Conservation (phyloP, 2,888 invertebrate genomes). For the Rhamphomyia laevipes region DNA sequence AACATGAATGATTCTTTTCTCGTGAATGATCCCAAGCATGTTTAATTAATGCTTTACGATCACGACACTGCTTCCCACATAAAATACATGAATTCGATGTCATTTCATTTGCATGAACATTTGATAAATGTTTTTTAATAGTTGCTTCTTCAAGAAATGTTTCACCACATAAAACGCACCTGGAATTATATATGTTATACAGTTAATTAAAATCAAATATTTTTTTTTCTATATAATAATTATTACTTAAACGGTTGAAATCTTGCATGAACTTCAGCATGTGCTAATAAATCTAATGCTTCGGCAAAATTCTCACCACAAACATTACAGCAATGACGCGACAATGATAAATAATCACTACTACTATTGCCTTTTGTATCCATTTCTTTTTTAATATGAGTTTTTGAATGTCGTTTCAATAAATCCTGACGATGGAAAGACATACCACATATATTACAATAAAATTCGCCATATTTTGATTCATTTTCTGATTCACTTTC, state of each 20-base stretch:
- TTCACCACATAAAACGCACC: slow-evolving; percentile 55
- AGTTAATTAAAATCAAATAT: neutral
- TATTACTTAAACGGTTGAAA: slow-evolving; percentile 41
- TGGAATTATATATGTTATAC: slow-evolving; percentile 13
- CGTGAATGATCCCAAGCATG: slow-evolving; percentile 59
- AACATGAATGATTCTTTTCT: slow-evolving; percentile 50
- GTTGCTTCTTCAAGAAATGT: slow-evolving; percentile 49
- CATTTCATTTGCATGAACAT: slow-evolving; percentile 47
- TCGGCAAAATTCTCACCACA: slow-evolving; percentile 69
- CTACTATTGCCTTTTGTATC: neutral
- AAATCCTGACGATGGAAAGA: slow-evolving; percentile 68
- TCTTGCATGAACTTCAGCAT: slow-evolving; percentile 65
- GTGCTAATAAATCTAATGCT: slow-evolving; percentile 63
- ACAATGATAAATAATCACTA: slow-evolving; percentile 22
- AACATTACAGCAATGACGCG: slow-evolving; percentile 58
- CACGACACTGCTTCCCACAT: slow-evolving; percentile 57
- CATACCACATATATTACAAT: slow-evolving; percentile 64
- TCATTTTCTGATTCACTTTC: slow-evolving; percentile 45
- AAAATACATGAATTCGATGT: slow-evolving; percentile 53
- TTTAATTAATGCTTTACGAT: slow-evolving; percentile 51
- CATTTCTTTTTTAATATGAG: slow-evolving; percentile 25
- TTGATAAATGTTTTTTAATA: slow-evolving; percentile 50
- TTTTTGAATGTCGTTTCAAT: slow-evolving; percentile 55
- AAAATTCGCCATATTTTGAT: slow-evolving; percentile 46
- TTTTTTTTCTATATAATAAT: neutral